phyloP scores from a whole-genome alignment of 2,797 vertebrate species.

The Graptemys geographica region DNA sequence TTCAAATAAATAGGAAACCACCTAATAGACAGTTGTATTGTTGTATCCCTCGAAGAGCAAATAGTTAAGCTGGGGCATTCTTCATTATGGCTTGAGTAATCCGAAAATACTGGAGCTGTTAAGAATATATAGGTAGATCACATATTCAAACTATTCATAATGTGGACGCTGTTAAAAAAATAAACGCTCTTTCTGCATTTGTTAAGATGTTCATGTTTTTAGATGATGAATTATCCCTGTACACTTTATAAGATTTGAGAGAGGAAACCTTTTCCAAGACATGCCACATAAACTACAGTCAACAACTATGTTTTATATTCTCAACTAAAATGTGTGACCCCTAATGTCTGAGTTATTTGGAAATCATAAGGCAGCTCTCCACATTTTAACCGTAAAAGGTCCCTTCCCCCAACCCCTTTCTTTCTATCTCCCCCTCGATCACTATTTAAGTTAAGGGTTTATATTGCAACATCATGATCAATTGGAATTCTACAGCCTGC shows the following conservation, averaged over 20 bases:
- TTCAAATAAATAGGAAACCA: constrained; percentile 67
- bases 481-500: constrained; percentile 47
- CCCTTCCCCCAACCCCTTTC: neutral
- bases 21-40: constrained; percentile 55
- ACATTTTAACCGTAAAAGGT: constrained; percentile 27
- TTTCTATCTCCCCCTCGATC: constrained; percentile 28
- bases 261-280: constrained; percentile 44
- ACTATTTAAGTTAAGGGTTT: constrained; percentile 46
- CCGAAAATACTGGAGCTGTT: constrained; percentile 45
- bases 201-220: constrained; percentile 42
- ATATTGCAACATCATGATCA: constrained; percentile 47
- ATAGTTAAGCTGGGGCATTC: constrained; percentile 60
- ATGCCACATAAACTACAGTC: constrained; percentile 56
- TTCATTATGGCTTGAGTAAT: constrained; percentile 71
- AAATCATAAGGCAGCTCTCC: constrained; percentile 2
- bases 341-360: constrained; percentile 32
- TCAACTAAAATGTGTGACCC: neutral
- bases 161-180: constrained; percentile 22
- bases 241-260: constrained; percentile 64
- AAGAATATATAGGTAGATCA: constrained; percentile 32
- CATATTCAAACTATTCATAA: constrained; percentile 44
- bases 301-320: constrained; percentile 14
- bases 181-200: constrained; percentile 34
- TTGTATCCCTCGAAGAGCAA: constrained; percentile 57
- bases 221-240: constrained; percentile 64